phyloP scores from a whole-genome alignment of 2,888 invertebrate species.

The Embidobia sp. region DNA sequence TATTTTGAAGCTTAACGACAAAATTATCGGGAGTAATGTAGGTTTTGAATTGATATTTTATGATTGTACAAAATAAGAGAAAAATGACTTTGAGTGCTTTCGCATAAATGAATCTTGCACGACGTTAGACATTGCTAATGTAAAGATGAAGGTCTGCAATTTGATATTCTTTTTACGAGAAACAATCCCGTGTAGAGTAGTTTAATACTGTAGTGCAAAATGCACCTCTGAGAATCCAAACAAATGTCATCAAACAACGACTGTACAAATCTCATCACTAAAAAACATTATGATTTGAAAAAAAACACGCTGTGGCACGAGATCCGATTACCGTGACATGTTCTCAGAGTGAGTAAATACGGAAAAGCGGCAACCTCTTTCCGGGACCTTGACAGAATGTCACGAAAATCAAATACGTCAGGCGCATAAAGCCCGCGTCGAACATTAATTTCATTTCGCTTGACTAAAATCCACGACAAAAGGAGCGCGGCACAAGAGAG shows the following conservation, averaged over 20 bases:
- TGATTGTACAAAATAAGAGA: too few relatives aligned
- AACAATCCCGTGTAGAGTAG: too few relatives aligned
- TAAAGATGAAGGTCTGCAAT: too few relatives aligned
- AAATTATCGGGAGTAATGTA: too few relatives aligned
- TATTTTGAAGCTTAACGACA: too few relatives aligned
- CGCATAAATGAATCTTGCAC: too few relatives aligned
- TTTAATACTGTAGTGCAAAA: too few relatives aligned
- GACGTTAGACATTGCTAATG: too few relatives aligned
- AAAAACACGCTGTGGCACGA: background rate
- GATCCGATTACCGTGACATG: slow-evolving; percentile 6
- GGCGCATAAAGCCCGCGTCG: slow-evolving; percentile 28
- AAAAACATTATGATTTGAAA: slow-evolving; percentile 2
- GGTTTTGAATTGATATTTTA: too few relatives aligned
- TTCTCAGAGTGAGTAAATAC: slow-evolving; percentile 1
- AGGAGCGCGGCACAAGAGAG: slow-evolving; percentile 39
- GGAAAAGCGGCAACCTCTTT: slow-evolving; percentile 3
- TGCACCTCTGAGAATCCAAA: background rate
- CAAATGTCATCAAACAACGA: background rate
- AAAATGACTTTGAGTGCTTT: too few relatives aligned
- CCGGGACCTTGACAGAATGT: slow-evolving; percentile 14
- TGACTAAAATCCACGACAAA: slow-evolving; percentile 56
- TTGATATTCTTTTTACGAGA: too few relatives aligned
- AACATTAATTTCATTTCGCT: slow-evolving; percentile 47
- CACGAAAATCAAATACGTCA: slow-evolving; percentile 37
- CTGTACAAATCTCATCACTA: background rate